phyloP scores from a whole-genome alignment of 2,113 vertebrate genomes.

The Neomonachus schauinslandi region DNA sequence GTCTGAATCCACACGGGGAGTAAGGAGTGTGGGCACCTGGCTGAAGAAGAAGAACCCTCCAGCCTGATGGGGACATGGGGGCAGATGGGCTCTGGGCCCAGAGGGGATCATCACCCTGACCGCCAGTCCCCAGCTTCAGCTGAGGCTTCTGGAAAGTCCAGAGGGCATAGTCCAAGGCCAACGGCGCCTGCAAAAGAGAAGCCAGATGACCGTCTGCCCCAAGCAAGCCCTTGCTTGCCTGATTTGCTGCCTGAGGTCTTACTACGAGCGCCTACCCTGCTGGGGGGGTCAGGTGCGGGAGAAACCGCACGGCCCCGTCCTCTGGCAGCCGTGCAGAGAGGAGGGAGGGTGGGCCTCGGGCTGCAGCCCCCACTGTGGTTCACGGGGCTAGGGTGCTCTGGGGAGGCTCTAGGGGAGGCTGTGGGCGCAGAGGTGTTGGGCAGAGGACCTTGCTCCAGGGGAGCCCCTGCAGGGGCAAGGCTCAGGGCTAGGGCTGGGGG shows the following conservation, averaged over 20 bases:
- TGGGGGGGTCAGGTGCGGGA: fast-evolving
- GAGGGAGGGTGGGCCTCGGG: not conserved
- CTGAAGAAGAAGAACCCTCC: not conserved
- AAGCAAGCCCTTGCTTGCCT: not conserved
- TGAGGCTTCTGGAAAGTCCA: not conserved
- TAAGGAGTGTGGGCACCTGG: fast-evolving
- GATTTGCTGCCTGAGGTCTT: not conserved
- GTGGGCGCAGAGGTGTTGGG: not conserved
- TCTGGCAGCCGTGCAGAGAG: fast-evolving
- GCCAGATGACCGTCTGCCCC: not conserved
- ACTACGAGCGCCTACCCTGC: fast-evolving
- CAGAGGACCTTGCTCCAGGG: fast-evolving
- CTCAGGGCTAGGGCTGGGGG: not conserved
- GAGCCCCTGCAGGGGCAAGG: not conserved
- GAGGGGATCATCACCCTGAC: not conserved
- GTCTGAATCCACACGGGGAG: not conserved
- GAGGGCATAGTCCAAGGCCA: too few species aligned
- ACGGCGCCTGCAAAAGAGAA: not conserved
- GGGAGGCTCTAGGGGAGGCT: not conserved
- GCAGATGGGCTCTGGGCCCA: not conserved
- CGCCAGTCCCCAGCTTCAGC: fast-evolving
- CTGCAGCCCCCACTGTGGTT: fast-evolving
- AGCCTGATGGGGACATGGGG: not conserved
- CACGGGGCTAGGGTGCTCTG: not conserved
- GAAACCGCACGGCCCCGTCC: not conserved